Evolutionary conservation across 2,113 vertebrate genomes (phyloP), one percentile per base, ranked within the genome.

Genomic region (Dromiciops gliroides): DNA sequence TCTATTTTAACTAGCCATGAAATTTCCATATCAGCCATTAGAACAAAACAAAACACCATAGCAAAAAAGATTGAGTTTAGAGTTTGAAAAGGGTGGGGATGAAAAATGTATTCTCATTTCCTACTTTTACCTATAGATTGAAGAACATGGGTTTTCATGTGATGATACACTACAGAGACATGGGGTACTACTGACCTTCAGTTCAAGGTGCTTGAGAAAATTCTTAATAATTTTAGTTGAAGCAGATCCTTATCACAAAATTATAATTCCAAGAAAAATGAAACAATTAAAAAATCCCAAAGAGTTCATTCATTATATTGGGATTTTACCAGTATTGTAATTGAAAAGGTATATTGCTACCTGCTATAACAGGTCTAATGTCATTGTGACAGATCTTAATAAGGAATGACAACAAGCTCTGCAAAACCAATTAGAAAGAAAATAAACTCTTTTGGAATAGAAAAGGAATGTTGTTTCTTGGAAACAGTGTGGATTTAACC

Each of bases 361-460:
- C 31, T 3, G 12, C 19, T 31, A 25, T 28, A 28, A 25, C 28
- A 8, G 37, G 14, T 37, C 50, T 53, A 1, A 0, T 1, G 48
- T 23, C 31, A 53, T 11, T 0, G 28, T 28, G 26, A 0, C 6
- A 7, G 51, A 24, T 5, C 51, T 50, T 3, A 25, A 37, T 10
- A 47, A 51, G 90, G 50, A 11, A 50, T 4, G 26, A 1, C 5
- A 0, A 19, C 67, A 24, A 56, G 93, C 48, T 48, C 23, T 53
- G 10, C 2, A 31, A 6, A 37, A 51, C 24, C 0, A 0, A 48
- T 3, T 0, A 19, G 10, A 23, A 26, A 49, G 48, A 50, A 44
- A 92, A 16, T 28, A 48, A 60, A 16, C 50, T 10, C 31, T 67
- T 31, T 22, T 5, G 75, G 92, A 11, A 51, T 11, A 88, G 44